Base-by-base conservation (phyloP, 2,797 vertebrate genomes). In the Ambastaia sidthimunki region DNA sequence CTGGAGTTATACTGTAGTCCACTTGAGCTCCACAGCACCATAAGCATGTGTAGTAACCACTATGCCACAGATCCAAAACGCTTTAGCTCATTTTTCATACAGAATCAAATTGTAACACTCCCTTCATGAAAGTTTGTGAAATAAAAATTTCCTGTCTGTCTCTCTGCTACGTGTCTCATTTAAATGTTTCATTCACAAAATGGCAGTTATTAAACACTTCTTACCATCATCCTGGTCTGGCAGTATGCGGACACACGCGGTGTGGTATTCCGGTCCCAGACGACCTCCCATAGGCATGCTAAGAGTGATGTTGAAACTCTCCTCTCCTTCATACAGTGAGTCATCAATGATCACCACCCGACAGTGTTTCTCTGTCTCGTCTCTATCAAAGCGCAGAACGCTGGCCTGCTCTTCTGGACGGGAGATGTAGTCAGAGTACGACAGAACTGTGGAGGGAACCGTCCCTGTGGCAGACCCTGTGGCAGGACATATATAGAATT, bases 341-440 rank as follows among this genome's bases (percentile, higher is more conserved):
- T 99, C 97, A 0, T 98, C 97, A 48, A 99, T 98, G 81, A 99
- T 86, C 68, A 97, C 82, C 0, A 99, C 84, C 0, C 95, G 94
- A 68, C 97, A 98, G 72, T 47, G 83, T 85, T 96, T 96, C 89
- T 97, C 96, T 2, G 50, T 81, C 82, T 98, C 95, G 0, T 91
- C 95, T 86, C 91, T 95, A 87, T 96, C 93, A 73, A 99, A 99
- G 80, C 91, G 95, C 7, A 99, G 76, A 37, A 97, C 1, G 19
- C 97, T 98, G 91, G 81, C 88, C 84, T 95, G 96, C 83, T 96
- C 96, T 90, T 99, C 97, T 0, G 95, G 94, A 19, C 97, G 93
- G 44, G 97, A 96, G 88, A 99, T 96, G 90, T 95, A 99, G 90
- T 99, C 97, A 0, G 97, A 98, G 83, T 96, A 97, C 7, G 97